Base-by-base conservation (phyloP, 92 coral and sea anemone species). In the Actinostola sp. region DNA sequence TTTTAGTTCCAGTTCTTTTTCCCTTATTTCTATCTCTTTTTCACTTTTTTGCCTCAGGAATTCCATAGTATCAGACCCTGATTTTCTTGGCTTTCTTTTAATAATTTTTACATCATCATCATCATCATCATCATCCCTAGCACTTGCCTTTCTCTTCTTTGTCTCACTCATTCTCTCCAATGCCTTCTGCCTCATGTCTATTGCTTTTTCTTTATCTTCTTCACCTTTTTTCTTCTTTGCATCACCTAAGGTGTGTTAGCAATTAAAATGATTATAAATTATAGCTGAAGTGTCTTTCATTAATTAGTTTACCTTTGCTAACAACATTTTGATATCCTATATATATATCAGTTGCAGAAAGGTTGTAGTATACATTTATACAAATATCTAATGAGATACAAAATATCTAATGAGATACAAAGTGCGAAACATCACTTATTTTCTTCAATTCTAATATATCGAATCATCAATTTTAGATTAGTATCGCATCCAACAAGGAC, bases 131-230 rank as follows among this genome's bases (percentile, higher is more conserved):
- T 33, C 35, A 46, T 78, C 76, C 57, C 66, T 55, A 41, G 49
- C 48, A 51, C 65, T 66, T 36, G 55, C 67, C 42, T 77, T 30
- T 55, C 84, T 78, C 63, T 78, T 78, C 71, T 69, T 30, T 54
- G 76, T 78, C 77, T 78, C 84, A 69, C 77, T 69, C 57, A 56
- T 57, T 60, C 41, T 69, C 69, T 78, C 84, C 77, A 70, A 69
- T 65, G 84, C 70, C 69, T 59, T 78, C 44, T 67, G 63, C 68
- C 77, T 78, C 77, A 78, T 78, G 24, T 61, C 66, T 30, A 61
- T 36, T 31, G 66, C 66, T 33, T 56, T 56, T 50, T 31, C 25
- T 51, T 10, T 48, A 30, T 66, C 80, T 34, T 71, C 80, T 49
- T 71, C 80, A 21, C 59, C 74, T 68, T 70, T 84, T 57, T 53